phyloP scores from a whole-genome alignment of 2,888 invertebrate species.

The Hanleya hanleyi region DNA sequence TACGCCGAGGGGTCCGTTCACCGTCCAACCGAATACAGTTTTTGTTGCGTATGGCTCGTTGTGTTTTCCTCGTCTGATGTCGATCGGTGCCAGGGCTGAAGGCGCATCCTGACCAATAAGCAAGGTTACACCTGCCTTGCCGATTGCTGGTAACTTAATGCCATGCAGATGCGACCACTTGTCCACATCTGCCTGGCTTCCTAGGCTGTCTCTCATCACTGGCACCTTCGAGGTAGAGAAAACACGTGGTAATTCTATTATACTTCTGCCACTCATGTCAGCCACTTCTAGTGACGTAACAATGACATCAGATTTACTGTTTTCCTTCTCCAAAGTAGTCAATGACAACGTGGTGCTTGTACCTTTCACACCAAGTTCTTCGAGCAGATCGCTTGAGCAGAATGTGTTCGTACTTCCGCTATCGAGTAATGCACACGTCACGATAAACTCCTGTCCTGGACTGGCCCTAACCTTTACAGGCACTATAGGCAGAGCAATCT shows the following conservation, averaged over 20 bases:
- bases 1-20: conserved; percentile 23
- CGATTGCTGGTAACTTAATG: background rate
- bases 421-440: background rate
- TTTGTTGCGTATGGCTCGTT: conserved; percentile 24
- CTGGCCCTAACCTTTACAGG: background rate
- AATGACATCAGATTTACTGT: background rate
- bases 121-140: background rate
- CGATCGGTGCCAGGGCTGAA: background rate
- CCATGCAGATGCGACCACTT: background rate
- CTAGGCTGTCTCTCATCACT: background rate
- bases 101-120: background rate
- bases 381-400: background rate
- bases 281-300: background rate
- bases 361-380: background rate
- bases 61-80: background rate
- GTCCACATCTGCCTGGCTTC: background rate
- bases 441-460: background rate
- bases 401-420: background rate
- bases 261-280: background rate
- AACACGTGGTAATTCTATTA: background rate
- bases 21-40: conserved; percentile 24
- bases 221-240: background rate
- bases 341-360: background rate
- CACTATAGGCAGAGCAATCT: background rate
- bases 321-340: background rate